Percentiles rank a stretch among this genome's conserved stretches.
phyloP scores from a whole-genome alignment of 2,888 invertebrate species.

The Sphecodes monilicornis region DNA sequence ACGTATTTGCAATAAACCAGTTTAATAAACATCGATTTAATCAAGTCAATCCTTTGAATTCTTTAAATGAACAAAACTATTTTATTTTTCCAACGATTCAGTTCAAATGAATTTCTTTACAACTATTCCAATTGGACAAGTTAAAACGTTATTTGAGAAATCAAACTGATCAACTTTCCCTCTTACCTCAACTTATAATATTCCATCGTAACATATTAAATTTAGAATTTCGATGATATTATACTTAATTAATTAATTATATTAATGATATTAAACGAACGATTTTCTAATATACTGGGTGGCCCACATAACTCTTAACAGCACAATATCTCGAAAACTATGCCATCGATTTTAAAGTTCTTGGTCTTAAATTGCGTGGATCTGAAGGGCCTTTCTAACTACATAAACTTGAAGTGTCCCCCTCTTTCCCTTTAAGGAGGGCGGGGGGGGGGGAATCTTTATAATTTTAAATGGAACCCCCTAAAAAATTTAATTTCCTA shows the following conservation, averaged over 20 bases:
- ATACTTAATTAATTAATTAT: too few relatives aligned
- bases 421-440: too few relatives aligned
- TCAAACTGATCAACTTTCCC: not conserved
- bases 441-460: too few relatives aligned
- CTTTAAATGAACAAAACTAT: not conserved
- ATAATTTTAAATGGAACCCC: too few relatives aligned
- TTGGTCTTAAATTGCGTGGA: too few relatives aligned
- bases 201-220: not conserved
- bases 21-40: conserved; percentile 8
- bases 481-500: too few relatives aligned
- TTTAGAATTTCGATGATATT: not conserved
- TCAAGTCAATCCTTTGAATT: not conserved
- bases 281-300: too few relatives aligned
- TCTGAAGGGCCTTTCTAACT: too few relatives aligned
- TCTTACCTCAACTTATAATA: not conserved
- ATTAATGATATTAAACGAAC: not conserved
- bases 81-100: not conserved
- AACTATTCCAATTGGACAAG: not conserved
- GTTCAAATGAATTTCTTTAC: not conserved
- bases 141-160: not conserved
- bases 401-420: too few relatives aligned
- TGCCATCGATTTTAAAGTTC: too few relatives aligned
- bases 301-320: too few relatives aligned
- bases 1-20: conserved; percentile 31
- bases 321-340: too few relatives aligned